Evolutionary conservation across 2,113 vertebrate genomes (phyloP), one percentile per base, ranked within the genome.

Genomic region (Chlorodrepanis virens): DNA sequence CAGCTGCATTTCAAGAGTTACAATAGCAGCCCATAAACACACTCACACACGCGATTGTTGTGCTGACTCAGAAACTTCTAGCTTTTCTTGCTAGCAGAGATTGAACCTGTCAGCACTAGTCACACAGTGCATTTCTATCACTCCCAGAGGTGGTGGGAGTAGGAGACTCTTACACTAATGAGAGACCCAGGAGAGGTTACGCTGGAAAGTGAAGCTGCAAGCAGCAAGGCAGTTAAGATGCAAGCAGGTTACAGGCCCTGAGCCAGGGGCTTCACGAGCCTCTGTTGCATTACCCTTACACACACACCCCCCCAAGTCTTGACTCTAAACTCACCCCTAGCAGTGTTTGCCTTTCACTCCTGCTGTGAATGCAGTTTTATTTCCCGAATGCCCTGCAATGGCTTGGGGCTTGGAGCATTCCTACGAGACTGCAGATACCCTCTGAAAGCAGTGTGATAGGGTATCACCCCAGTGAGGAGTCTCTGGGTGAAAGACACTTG

Each of bases 21-120:
- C 56, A 87, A 59, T 11, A 78, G 37, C 54, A 90, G 28, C 17
- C 47, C 39, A 16, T 45, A 78, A 57, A 88, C 21, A 59, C 19
- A 39, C 14, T 52, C 31, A 59, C 31, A 10, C 33, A 28, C 1
- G 0, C 1, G 0, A 61, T 24, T 37, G 3, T 31, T 59, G 42
- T 59, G 23, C 80, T 74, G 47, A 63, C 61, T 18, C 69, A 87
- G 61, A 77, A 83, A 63, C 22, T 68, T 59, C 56, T 14, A 35
- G 29, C 47, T 75, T 70, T 75, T 44, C 29, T 76, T 35, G 37
- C 44, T 29, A 64, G 44, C 49, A 85, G 61, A 61, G 20, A 60
- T 57, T 45, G 53, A 84, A 40, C 11, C 37, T 23, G 6, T 29
- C 42, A 76, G 69, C 56, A n/a, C 35, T n/a, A 60, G 19, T 37